These are phyloP conservation scores for Montipora cactus DNA, from an alignment of 64 coral and sea anemone genomes.

Conservation along the genomic window DNA sequence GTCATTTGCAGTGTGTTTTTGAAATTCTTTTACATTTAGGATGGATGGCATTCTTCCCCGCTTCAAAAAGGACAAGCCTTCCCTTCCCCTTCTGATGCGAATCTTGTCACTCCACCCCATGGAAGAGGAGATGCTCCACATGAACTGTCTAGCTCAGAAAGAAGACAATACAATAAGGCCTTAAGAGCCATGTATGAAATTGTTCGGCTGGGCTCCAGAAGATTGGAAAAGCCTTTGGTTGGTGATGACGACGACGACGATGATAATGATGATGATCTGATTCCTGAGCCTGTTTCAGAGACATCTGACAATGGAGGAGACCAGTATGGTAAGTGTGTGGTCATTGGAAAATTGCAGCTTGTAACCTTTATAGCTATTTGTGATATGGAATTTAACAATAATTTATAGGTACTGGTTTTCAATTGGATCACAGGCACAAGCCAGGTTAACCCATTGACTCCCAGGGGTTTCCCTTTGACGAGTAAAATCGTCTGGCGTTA, in stretches of 20 bases:
- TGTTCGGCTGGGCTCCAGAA: slow-evolving; percentile 80
- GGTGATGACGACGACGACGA: too few species aligned
- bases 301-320: slow-evolving; percentile 52
- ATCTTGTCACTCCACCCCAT: slow-evolving; percentile 37
- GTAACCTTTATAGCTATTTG: neutral
- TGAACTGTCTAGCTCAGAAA: slow-evolving; percentile 80
- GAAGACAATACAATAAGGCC: slow-evolving; percentile 91
- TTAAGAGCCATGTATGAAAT: slow-evolving; percentile 95
- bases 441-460: too few species aligned
- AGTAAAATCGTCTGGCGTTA: too few species aligned
- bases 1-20: neutral
- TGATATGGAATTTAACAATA: neutral
- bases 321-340: slow-evolving; percentile 27
- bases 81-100: neutral
- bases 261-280: slow-evolving; percentile 14
- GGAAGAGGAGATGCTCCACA: neutral
- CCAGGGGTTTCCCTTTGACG: too few species aligned
- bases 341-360: too few species aligned
- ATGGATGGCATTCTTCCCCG: slow-evolving; percentile 29
- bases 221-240: slow-evolving; percentile 46
- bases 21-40: neutral
- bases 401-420: neutral
- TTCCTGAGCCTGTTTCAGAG: slow-evolving; percentile 60
- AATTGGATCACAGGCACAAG: too few species aligned
- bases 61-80: neutral